Evolutionary conservation across 2,113 vertebrate genomes (phyloP), one percentile per base, ranked within the genome.

Genomic region (Podiceps cristatus): DNA sequence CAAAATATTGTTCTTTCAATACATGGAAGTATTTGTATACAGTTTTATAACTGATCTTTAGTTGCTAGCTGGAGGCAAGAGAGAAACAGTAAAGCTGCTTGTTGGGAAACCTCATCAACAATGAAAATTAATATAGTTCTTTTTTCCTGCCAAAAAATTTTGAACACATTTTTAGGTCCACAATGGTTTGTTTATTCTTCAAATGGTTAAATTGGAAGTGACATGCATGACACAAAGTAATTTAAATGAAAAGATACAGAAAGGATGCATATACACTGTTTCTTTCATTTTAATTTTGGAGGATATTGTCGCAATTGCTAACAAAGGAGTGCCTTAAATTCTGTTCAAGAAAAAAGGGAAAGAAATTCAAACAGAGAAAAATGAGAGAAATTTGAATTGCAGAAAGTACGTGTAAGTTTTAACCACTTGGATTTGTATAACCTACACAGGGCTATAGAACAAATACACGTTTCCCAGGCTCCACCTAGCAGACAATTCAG

Each of bases 1-100:
- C 98, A 98, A 98, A 98, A 98, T 98, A 98, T 98, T 98, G 97
- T 97, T 98, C 96, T 97, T 98, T 96, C 90, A 98, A 97, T 98
- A 97, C 90, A 72, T 96, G 88, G 88, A 98, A 98, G 95, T 98
- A 98, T 98, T 98, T 97, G 97, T 97, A 97, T 95, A 98, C 90
- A 96, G 94, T 97, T 98, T 98, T 98, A 97, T 97, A 97, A 97
- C 95, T 96, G 96, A 98, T 98, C 98, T 98, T 97, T 87, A 97
- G 95, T 91, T 96, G 95, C 88, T 98, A 97, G 98, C 98, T 98
- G 94, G 93, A 98, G 97, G 98, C 98, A 97, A 98, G 90, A 98
- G 96, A 87, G 96, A 96, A 98, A 98, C 97, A 98, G 95, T 97
- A 97, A 97, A 84, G 73, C 94, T 96, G 86, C 78, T 96, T 97